phyloP scores from a whole-genome alignment of 1,140 invertebrate genomes.

The Proctacanthus coquilletti region DNA sequence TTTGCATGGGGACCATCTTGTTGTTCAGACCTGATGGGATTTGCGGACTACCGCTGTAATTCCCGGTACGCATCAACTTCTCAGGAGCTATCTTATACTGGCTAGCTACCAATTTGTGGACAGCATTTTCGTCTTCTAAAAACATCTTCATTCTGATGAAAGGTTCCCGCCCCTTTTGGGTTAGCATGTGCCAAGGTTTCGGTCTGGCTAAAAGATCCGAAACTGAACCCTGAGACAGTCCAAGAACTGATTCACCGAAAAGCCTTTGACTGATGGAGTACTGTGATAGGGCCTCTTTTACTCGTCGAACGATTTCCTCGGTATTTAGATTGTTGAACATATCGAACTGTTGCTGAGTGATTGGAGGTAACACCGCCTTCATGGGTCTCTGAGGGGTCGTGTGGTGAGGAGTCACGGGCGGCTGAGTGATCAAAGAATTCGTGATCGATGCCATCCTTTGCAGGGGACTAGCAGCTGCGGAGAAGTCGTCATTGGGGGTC shows the following conservation, averaged over 20 bases:
- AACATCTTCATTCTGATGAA: constrained; percentile 99
- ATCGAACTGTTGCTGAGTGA: constrained; percentile 98
- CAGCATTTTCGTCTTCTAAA: constrained; percentile 90
- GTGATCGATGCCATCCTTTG: constrained; percentile 97
- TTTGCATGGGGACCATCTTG: constrained; percentile 58
- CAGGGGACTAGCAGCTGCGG: constrained; percentile 73
- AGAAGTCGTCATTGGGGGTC: constrained; percentile 60
- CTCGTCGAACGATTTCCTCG: constrained; percentile 93
- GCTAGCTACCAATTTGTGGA: constrained; percentile 88
- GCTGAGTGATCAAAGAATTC: constrained; percentile 87
- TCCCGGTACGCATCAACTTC: constrained; percentile 86
- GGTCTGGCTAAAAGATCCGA: constrained; percentile 87
- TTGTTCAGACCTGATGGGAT: constrained; percentile 53
- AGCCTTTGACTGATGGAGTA: constrained; percentile 97
- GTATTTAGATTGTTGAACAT: constrained; percentile 97
- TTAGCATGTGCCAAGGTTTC: constrained; percentile 96
- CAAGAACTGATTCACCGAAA: constrained; percentile 94
- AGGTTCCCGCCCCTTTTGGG: constrained; percentile 90
- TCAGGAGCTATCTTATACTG: constrained; percentile 97
- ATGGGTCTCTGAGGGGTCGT: constrained; percentile 69
- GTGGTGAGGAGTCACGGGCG: constrained; percentile 65
- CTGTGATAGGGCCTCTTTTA: constrained; percentile 94
- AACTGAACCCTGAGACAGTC: constrained; percentile 89
- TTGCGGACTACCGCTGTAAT: constrained; percentile 69
- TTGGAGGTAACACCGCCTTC: constrained; percentile 91